Evolutionary conservation across 1,140 invertebrate species (phyloP), one percentile per base, ranked within the genome.

Genomic region (Drosophila nebulosa): DNA sequence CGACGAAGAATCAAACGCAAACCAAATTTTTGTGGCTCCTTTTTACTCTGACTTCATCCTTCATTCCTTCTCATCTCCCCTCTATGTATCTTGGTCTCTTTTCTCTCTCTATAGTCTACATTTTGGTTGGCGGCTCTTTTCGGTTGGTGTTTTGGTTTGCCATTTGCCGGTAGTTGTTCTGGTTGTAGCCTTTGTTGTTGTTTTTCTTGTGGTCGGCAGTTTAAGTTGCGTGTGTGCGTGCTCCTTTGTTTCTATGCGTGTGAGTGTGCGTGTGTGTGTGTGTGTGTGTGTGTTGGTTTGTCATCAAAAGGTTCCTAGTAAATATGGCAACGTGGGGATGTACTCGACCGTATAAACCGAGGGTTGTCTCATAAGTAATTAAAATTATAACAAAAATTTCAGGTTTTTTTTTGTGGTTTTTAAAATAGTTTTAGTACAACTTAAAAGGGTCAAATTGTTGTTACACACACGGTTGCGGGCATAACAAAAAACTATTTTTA

Each of bases 1-100:
- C 69, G 74, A 70, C 67, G 78, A 69, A 75, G 70, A 86, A 86
- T 78, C 81, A 86, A 86, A 81, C 70, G 67, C 75, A 78, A 80
- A 81, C 81, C 81, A 65, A 81, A 86, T 86, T 88, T 81, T 80
- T 86, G 81, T 57, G 78, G 81, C 68, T 86, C 65, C 73, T 63
- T 57, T 63, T 79, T 21, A 30, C 50, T n/a, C 56, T 27, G 57
- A 55, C 46, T 77, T 67, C 62, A n/a, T 22, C 22, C 39, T n/a
- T n/a, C n/a, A n/a, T n/a, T 32, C 39, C 51, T 16, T 21, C 18
- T 46, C 14, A 30, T 30, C 27, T 9, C 7, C 27, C 27, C 10
- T n/a, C 14, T 6, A 14, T n/a, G 27, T 57, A 3, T 24, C 22
- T 16, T 36, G 9, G 22, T 55, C 35, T 26, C 46, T 51, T 24